A percentile compares a stretch with the other conserved stretches of the same genome.
These are phyloP conservation scores for Notodonta dromedarius DNA, from an alignment of 2,888 invertebrate genomes.

Conservation along the genomic window DNA sequence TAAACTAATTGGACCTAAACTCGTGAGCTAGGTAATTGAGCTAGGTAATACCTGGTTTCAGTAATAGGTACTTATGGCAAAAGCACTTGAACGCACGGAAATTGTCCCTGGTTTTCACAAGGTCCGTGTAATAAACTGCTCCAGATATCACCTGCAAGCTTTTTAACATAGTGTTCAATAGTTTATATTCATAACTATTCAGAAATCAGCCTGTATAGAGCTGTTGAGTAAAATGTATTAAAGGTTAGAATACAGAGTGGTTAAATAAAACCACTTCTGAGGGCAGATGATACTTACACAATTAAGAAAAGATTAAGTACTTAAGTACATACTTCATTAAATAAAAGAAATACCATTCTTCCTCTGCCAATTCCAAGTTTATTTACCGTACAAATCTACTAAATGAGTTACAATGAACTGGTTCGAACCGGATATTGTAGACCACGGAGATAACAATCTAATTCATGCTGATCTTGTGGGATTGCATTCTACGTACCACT, in stretches of 20 bases:
- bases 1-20: no score
- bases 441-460: conserved; percentile 70
- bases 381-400: conserved; percentile 29
- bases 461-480: conserved; percentile 66
- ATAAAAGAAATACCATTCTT: conserved; percentile 31
- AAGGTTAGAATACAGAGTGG: conserved; percentile 16
- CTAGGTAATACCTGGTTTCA: no score
- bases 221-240: neutral
- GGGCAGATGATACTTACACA: conserved; percentile 42
- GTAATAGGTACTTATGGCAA: no score
- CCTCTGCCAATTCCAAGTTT: conserved; percentile 38
- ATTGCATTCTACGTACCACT: conserved; percentile 42
- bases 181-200: no score
- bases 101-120: no score
- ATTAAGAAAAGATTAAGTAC: conserved; percentile 38
- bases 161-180: no score
- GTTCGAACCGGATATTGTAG: conserved; percentile 44
- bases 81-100: no score
- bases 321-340: conserved; percentile 28
- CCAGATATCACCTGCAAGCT: no score
- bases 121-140: no score
- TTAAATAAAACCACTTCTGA: conserved; percentile 37
- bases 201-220: neutral
- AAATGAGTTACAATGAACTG: conserved; percentile 32
- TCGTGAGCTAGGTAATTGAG: no score